Evolutionary conservation across 2,113 vertebrate species (phyloP), one percentile per base, ranked within the genome.

Genomic region (Vidua chalybeata): DNA sequence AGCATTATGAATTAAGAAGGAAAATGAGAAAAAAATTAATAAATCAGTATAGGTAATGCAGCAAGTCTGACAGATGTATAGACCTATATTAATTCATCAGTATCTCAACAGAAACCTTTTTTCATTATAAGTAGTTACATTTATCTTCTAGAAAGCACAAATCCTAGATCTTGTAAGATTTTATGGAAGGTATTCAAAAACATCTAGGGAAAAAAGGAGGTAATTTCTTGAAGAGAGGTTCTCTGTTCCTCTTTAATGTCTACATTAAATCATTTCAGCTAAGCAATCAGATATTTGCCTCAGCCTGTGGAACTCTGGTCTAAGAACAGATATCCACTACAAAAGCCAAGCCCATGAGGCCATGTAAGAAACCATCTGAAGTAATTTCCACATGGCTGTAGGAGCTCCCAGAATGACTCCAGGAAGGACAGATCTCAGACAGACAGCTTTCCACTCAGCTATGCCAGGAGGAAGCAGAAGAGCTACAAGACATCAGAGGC

Each of bases 311-410:
- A 75, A 41, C 41, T 68, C 27, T 49, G 22, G 4, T 62, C 21
- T 13, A 43, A 51, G 16, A 88, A 35, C 11, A 55, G 23, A 49
- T 12, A 31, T 2, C 12, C 45, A 14, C 73, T 43, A 56, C 58
- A 41, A 68, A 83, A 76, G 28, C 27, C 45, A 79, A 81, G n/a
- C 43, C 8, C 20, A 10, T 3, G 48, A 45, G 10, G 39, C 49
- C 37, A 48, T 0, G 0, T 6, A 41, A 82, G 14, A 64, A 87
- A 52, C 15, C 15, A 37, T 8, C 51, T 43, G 19, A 45, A 71
- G 18, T 28, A 2, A 33, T 78, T 82, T 33, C 55, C 72, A 33
- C 2, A 3, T 1, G 3, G 0, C 6, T 33, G 21, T 1, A 23
- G 77, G 37, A 71, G 61, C 21, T 33, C 31, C 13, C 45, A 46